Evolutionary conservation across 2,113 vertebrate species (phyloP).

Genomic region (Saccopteryx bilineata): DNA sequence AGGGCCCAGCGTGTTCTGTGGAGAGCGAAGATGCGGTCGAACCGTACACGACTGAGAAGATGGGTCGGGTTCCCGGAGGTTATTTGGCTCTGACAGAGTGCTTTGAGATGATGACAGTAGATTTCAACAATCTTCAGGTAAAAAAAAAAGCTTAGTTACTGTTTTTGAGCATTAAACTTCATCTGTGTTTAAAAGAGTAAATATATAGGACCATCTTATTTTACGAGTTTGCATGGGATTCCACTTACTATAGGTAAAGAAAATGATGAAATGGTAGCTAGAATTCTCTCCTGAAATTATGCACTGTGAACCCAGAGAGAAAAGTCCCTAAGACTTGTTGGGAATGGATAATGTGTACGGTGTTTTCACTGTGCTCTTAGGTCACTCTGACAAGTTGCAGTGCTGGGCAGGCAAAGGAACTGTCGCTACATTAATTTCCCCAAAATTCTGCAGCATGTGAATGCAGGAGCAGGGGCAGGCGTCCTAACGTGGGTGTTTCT

Average conservation of each 20-base stretch:
- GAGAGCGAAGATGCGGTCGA: conserved; percentile 93
- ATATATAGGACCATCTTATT: neutral
- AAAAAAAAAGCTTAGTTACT: conserved; percentile 44
- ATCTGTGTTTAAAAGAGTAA: conserved; percentile 7
- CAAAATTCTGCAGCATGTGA: neutral
- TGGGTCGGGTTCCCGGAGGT: conserved; percentile 94
- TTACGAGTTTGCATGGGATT: conserved; percentile 22
- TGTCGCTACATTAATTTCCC: neutral
- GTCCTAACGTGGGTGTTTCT: neutral
- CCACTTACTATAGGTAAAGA: neutral
- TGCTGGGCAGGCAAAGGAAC: neutral
- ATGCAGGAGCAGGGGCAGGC: no score
- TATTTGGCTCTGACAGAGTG: conserved; percentile 93
- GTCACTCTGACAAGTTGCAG: neutral
- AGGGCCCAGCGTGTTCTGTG: conserved; percentile 90
- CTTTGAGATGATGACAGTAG: conserved; percentile 92
- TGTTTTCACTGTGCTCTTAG: neutral
- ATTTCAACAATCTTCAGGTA: conserved; percentile 96
- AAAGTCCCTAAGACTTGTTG: neutral
- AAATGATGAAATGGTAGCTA: conserved; percentile 8
- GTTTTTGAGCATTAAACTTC: conserved; percentile 18
- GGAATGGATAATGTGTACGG: neutral
- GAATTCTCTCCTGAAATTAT: neutral
- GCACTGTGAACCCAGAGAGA: neutral
- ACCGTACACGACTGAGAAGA: conserved; percentile 97